A percentile compares a stretch with the other conserved stretches of the same genome.
These are phyloP conservation scores for Luehdorfia chinensis DNA, from an alignment of 1,140 invertebrate species.

Conservation along the genomic window DNA sequence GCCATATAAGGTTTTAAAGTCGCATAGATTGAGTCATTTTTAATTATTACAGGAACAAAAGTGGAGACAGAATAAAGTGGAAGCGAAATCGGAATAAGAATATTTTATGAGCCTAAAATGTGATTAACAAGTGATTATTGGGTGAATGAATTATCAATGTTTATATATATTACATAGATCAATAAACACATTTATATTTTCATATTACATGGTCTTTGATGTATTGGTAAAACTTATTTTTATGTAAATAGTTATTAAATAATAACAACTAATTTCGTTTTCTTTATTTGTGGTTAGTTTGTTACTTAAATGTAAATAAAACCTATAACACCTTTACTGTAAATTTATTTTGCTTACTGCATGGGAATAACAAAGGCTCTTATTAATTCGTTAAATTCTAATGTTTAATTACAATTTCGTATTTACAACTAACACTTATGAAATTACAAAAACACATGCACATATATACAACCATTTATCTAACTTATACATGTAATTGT, in stretches of 20 bases:
- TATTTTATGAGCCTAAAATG: constrained; percentile 14
- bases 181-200: constrained; percentile 61
- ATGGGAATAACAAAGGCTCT: not conserved
- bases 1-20: no score
- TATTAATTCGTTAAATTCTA: not conserved
- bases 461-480: not conserved
- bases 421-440: constrained; percentile 4
- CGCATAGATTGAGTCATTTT: constrained; percentile 20
- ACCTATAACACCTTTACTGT: constrained; percentile 4
- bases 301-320: constrained; percentile 5
- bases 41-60: constrained; percentile 67
- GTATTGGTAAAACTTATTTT: constrained; percentile 38
- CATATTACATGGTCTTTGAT: constrained; percentile 51
- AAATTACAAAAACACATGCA: not conserved
- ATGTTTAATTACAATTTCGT: not conserved
- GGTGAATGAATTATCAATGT: constrained; percentile 21
- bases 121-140: constrained; percentile 18
- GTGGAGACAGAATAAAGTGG: constrained; percentile 66
- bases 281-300: constrained; percentile 15
- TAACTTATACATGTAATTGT: not conserved
- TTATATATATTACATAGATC: constrained; percentile 32
- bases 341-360: constrained; percentile 9
- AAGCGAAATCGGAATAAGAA: constrained; percentile 51
- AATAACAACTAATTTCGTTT: constrained; percentile 23
- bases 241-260: constrained; percentile 47